Percentiles rank a stretch among this genome's conserved stretches.
Conservation (phyloP, 2,113 vertebrate species). For the Podiceps cristatus region DNA sequence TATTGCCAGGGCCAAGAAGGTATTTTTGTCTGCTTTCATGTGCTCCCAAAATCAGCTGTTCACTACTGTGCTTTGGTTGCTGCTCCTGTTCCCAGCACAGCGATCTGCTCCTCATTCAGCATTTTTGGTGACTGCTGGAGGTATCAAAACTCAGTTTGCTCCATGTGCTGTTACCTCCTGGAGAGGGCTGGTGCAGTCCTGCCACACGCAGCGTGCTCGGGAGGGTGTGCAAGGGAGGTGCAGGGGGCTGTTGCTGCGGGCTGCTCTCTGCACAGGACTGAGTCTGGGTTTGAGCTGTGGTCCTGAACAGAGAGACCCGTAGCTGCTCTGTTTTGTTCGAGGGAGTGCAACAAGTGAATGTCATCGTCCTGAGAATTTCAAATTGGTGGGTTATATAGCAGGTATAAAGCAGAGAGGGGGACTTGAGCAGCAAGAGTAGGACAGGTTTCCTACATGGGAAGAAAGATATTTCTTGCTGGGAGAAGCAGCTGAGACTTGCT, state of each 20-base stretch:
- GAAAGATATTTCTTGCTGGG: background rate
- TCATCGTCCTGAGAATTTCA: background rate
- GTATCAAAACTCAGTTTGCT: background rate
- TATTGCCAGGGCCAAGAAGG: background rate
- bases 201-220: background rate
- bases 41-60: background rate
- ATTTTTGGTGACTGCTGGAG: background rate
- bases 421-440: background rate
- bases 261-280: background rate
- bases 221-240: background rate
- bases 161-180: background rate
- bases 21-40: background rate
- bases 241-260: background rate
- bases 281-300: background rate
- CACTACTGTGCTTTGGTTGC: background rate
- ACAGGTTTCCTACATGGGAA: background rate
- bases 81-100: background rate
- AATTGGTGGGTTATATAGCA: background rate
- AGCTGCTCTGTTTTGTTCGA: background rate
- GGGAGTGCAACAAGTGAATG: background rate
- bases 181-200: background rate
- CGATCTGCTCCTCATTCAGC: background rate
- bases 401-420: background rate
- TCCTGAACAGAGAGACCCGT: background rate
- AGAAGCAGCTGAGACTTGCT: background rate